Evolutionary conservation across 2,797 vertebrate genomes (phyloP), one percentile per base, ranked within the genome.

Genomic region (Alca torda): DNA sequence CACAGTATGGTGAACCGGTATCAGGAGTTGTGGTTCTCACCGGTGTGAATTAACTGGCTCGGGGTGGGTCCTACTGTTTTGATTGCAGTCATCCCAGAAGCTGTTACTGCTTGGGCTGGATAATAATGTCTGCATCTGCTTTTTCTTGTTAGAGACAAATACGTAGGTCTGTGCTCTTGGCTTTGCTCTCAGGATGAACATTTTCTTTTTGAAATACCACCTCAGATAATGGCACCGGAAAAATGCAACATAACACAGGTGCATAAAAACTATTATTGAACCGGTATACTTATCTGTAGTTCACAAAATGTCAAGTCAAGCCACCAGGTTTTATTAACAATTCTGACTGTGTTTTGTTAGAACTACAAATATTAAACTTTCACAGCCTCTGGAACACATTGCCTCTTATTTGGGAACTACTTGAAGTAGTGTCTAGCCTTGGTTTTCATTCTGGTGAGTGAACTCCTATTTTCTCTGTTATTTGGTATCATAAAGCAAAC

Each of bases 361-460:
- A 96, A 92, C 95, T 94, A 95, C 88, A 95, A 94, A 93, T 95
- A 86, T 53, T 91, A 90, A 91, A 84, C 84, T 93, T 97, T 77
- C 60, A 21, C 50, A 72, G 57, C 24, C 82, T 91, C 77, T 87
- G 41, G 75, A 95, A 85, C 61, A 87, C 7, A 26, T 54, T 69
- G 53, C 61, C 35, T 75, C 86, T 84, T 94, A 72, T 74, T 95
- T 90, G 91, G 86, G 65, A 87, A 26, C 54, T 89, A 80, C 93
- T 82, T 82, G 73, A 93, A 87, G 79, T 75, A 76, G 67, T 89
- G 50, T 46, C 80, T 93, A 87, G 68, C 72, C 85, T 93, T 91
- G 57, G 43, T 89, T 95, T 96, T 95, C 37, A 85, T 92, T 96
- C 73, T 84, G 69, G 80, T 82, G 91, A 84, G 67, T 14, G 63